Conservation (phyloP, 2,797 vertebrate species). For the Otolemur crassicaudatus region DNA sequence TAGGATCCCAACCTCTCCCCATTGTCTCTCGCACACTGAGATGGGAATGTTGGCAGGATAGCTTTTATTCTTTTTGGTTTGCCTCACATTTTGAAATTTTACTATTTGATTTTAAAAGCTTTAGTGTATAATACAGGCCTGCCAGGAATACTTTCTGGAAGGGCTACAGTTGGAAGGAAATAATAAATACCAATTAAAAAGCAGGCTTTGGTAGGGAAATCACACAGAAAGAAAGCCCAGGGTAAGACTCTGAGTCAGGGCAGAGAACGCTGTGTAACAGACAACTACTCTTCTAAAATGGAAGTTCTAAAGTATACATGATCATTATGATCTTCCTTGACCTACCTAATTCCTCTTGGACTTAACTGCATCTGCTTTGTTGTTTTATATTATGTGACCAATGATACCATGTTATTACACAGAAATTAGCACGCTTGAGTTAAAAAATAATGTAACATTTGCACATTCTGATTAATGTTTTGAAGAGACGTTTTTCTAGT, state of each 20-base stretch:
- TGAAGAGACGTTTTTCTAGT: not conserved
- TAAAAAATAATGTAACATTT: not conserved
- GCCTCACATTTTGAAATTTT: not conserved
- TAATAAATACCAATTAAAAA: not conserved
- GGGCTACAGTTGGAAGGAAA: not conserved
- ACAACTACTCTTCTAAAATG: not conserved
- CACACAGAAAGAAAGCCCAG: not conserved
- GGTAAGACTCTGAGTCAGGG: not conserved
- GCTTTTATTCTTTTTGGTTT: not conserved
- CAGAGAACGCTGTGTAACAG: rapidly evolving
- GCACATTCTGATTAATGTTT: constrained; percentile 13
- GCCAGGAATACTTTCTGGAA: not conserved
- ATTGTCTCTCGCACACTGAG: not conserved
- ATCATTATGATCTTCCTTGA: not conserved
- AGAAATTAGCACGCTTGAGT: not conserved
- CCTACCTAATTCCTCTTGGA: not conserved
- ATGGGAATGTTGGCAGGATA: not conserved
- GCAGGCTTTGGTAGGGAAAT: not conserved
- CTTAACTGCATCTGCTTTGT: not conserved
- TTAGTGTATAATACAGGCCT: not conserved
- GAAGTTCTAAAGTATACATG: not conserved
- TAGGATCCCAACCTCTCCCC: rapidly evolving
- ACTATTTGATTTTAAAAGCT: not conserved
- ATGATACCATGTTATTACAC: not conserved
- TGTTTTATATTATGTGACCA: not conserved